Evolutionary conservation across 2,888 invertebrate genomes (phyloP).

Genomic region (Amphipoea oculea): DNA sequence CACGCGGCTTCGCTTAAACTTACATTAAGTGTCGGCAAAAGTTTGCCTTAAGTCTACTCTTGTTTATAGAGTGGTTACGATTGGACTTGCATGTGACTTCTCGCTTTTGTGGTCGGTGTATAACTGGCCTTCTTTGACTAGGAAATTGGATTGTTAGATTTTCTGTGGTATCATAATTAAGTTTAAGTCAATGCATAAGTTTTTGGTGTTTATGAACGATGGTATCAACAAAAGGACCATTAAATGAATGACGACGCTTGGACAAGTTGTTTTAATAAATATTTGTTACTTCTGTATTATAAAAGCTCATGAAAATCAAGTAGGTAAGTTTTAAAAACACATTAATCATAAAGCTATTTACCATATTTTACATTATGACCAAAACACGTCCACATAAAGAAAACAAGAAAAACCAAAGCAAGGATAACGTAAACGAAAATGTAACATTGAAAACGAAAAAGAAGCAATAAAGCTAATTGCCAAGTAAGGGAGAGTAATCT

Average conservation of each 20-base stretch:
- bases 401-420: constrained; percentile 9
- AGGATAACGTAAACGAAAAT: constrained; percentile 22
- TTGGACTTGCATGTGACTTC: constrained; percentile 38
- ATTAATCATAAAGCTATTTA: background rate
- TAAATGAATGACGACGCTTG: background rate
- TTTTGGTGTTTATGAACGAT: background rate
- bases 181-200: background rate
- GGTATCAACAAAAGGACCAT: background rate
- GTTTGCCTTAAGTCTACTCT: constrained; percentile 55
- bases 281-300: background rate
- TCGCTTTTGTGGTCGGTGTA: constrained; percentile 15
- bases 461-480: constrained; percentile 54
- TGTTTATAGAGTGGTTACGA: constrained; percentile 55
- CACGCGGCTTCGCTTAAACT: constrained; percentile 64
- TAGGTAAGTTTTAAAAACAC: background rate
- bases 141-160: background rate
- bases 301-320: background rate
- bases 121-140: background rate
- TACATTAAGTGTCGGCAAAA: constrained; percentile 63
- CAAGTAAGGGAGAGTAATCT: constrained; percentile 52
- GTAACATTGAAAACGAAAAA: constrained; percentile 17
- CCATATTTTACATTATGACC: background rate
- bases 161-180: background rate
- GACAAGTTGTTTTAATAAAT: background rate
- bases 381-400: background rate